phyloP scores from a whole-genome alignment of 2,113 vertebrate species.

The Aphelocoma coerulescens region DNA sequence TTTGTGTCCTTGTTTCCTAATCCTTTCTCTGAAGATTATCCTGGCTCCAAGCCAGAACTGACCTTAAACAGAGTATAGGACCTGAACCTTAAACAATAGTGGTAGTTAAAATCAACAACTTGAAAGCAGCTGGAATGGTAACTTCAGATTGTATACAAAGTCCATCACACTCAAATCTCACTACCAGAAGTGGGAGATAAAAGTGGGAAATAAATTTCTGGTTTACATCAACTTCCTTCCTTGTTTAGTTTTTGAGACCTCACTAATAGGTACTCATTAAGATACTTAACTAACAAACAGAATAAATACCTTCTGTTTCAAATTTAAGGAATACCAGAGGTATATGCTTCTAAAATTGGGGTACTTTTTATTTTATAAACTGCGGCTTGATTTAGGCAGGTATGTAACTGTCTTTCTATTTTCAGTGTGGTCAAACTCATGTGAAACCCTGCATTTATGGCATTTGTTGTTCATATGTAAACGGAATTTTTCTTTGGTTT shows the following conservation, averaged over 20 bases:
- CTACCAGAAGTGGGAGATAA: background rate
- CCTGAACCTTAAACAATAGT: background rate
- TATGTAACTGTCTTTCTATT: background rate
- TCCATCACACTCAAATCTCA: background rate
- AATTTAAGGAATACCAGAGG: background rate
- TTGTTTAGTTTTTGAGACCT: background rate
- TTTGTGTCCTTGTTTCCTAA: slow-evolving; percentile 30
- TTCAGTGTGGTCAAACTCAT: background rate
- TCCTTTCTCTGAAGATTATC: background rate
- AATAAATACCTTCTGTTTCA: background rate
- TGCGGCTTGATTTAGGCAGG: background rate
- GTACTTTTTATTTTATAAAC: background rate
- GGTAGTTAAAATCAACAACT: background rate
- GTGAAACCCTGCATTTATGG: background rate
- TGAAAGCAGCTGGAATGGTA: background rate
- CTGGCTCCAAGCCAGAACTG: slow-evolving; percentile 1
- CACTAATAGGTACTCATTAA: background rate
- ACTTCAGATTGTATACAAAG: background rate
- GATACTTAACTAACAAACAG: background rate
- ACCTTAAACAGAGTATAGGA: background rate
- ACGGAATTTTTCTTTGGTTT: background rate
- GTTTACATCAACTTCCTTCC: background rate
- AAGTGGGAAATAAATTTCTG: background rate
- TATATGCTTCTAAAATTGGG: background rate
- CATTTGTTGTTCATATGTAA: background rate